These are phyloP conservation scores for Athrips mouffetella DNA, from an alignment of 2,888 invertebrate species.

Conservation along the genomic window DNA sequence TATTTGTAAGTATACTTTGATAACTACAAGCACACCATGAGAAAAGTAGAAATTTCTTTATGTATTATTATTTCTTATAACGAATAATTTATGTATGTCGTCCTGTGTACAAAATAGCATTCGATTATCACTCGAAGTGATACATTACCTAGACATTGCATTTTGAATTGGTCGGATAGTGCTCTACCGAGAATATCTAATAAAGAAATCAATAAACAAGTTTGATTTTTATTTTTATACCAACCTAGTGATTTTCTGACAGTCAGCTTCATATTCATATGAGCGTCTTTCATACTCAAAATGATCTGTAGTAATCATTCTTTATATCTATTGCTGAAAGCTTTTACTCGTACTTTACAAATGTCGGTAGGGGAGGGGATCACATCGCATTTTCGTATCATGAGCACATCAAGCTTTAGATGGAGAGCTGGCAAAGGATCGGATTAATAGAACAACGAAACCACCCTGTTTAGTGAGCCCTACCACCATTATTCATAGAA, in stretches of 20 bases:
- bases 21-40: conserved; percentile 57
- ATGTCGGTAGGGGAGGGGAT: too few species aligned
- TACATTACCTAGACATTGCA: conserved; percentile 65
- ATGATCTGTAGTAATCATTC: too few species aligned
- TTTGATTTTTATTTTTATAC: conserved; percentile 31
- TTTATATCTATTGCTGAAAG: too few species aligned
- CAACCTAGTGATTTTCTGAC: conserved; percentile 8
- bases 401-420: too few species aligned
- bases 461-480: too few species aligned
- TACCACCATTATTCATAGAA: too few species aligned
- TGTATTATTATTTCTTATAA: conserved; percentile 29
- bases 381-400: too few species aligned
- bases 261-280: too few species aligned
- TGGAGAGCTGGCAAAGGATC: too few species aligned
- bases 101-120: conserved; percentile 67
- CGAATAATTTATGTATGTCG: conserved; percentile 34
- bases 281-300: too few species aligned
- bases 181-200: conserved; percentile 68
- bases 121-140: conserved; percentile 57
- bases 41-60: conserved; percentile 49
- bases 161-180: conserved; percentile 66
- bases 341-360: too few species aligned
- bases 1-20: neutral
- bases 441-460: too few species aligned
- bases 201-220: conserved; percentile 63